Evolutionary conservation across 1,140 invertebrate genomes (phyloP).

Genomic region (Scaptomyza hsui): DNA sequence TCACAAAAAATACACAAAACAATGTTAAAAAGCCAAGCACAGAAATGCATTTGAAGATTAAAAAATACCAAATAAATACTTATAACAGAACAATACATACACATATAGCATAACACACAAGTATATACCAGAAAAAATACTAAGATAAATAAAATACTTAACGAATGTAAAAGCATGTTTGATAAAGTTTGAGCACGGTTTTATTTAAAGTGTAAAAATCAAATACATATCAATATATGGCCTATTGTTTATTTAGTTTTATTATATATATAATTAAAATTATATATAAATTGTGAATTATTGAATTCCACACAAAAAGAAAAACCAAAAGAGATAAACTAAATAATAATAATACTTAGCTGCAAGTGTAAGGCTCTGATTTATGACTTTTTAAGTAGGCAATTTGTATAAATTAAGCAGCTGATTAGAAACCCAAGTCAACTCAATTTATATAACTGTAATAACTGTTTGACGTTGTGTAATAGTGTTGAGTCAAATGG

Average conservation of each 20-base stretch:
- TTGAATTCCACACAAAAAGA: slow-evolving; percentile 20
- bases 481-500: slow-evolving; percentile 31
- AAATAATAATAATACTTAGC: slow-evolving; percentile 39
- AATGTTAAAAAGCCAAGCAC: slow-evolving; percentile 63
- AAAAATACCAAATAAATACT: slow-evolving; percentile 52
- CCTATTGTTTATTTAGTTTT: slow-evolving; percentile 83
- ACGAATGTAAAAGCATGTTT: slow-evolving; percentile 51
- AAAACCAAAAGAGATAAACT: slow-evolving; percentile 25
- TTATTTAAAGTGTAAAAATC: slow-evolving; percentile 83
- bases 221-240: slow-evolving; percentile 84
- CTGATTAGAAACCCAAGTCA: slow-evolving; percentile 38
- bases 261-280: slow-evolving; percentile 53
- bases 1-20: slow-evolving; percentile 26
- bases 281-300: slow-evolving; percentile 30
- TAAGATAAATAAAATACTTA: slow-evolving; percentile 26
- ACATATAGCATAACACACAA: slow-evolving; percentile 30
- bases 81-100: slow-evolving; percentile 29
- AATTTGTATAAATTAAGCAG: slow-evolving; percentile 76
- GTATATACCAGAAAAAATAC: slow-evolving; percentile 14
- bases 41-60: slow-evolving; percentile 74
- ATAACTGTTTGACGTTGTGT: slow-evolving; percentile 32
- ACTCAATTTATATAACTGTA: slow-evolving; percentile 34
- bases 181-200: slow-evolving; percentile 72
- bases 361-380: slow-evolving; percentile 73
- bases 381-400: slow-evolving; percentile 80